Conservation (phyloP, 2,888 invertebrate species). For the Drosophila cracens region DNA sequence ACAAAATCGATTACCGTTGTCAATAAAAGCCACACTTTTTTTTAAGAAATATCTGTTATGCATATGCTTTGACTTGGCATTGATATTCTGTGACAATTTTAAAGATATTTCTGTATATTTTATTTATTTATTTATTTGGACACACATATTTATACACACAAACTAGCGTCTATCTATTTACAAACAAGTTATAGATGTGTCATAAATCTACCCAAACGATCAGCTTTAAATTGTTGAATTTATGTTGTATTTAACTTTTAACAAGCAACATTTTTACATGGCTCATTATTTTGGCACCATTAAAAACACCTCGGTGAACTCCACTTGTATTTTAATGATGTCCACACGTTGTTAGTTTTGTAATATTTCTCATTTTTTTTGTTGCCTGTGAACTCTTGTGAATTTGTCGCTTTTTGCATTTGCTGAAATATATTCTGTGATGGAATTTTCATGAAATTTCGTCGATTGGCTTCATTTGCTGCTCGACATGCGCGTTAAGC, state of each 20-base stretch:
- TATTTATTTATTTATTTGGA: no score
- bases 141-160: no score
- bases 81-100: no score
- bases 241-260: not conserved
- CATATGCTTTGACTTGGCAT: no score
- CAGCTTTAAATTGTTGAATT: not conserved
- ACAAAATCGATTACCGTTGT: no score
- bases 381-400: not conserved
- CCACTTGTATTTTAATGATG: constrained; percentile 23
- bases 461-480: constrained; percentile 73
- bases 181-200: not conserved
- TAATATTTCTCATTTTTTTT: not conserved
- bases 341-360: constrained; percentile 2
- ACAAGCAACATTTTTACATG: not conserved
- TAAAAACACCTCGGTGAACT: not conserved
- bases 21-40: no score
- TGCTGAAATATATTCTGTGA: not conserved
- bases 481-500: constrained; percentile 69
- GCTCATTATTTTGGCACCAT: constrained; percentile 4
- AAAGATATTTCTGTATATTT: not conserved
- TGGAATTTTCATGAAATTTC: constrained; percentile 23
- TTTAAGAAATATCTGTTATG: no score
- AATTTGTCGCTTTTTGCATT: constrained; percentile 23
- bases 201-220: not conserved
- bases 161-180: not conserved